Evolutionary conservation across 1,140 invertebrate genomes (phyloP).

Genomic region (Acyrthosiphon pisum): DNA sequence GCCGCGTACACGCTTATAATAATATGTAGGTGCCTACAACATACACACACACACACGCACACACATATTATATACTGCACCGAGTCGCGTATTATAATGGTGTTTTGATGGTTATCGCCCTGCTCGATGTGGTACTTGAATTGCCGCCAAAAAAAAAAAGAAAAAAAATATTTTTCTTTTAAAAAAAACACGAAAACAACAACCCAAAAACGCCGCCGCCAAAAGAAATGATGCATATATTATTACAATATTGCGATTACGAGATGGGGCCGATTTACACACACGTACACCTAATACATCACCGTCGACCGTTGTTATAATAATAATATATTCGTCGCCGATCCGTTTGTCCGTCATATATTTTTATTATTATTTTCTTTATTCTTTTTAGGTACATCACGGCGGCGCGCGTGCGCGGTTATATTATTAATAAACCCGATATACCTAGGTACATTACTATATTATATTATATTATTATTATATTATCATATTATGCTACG

Average conservation of each 20-base stretch:
- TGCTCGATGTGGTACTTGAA: conserved; percentile 5
- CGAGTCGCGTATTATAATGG: conserved; percentile 33
- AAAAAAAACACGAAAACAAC: not conserved
- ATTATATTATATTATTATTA: too few relatives aligned
- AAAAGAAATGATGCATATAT: not conserved
- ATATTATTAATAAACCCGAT: not conserved
- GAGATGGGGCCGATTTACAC: not conserved
- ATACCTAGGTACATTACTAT: not conserved
- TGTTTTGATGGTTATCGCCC: conserved; percentile 46
- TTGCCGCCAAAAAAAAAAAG: conserved; percentile 20
- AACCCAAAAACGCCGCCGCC: not conserved
- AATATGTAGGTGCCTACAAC: too few relatives aligned
- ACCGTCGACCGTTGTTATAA: not conserved
- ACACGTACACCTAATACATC: not conserved
- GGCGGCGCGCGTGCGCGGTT: not conserved
- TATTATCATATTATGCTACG: not conserved
- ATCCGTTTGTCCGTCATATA: not conserved
- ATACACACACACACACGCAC: not conserved
- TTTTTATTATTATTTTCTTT: not conserved
- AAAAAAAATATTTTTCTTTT: not conserved
- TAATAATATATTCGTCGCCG: not conserved
- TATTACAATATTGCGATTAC: not conserved
- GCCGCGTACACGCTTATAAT: too few relatives aligned
- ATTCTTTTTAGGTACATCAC: not conserved
- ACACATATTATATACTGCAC: not conserved